Evolutionary conservation across 2,113 vertebrate species (phyloP).

Genomic region (Channa maculata): DNA sequence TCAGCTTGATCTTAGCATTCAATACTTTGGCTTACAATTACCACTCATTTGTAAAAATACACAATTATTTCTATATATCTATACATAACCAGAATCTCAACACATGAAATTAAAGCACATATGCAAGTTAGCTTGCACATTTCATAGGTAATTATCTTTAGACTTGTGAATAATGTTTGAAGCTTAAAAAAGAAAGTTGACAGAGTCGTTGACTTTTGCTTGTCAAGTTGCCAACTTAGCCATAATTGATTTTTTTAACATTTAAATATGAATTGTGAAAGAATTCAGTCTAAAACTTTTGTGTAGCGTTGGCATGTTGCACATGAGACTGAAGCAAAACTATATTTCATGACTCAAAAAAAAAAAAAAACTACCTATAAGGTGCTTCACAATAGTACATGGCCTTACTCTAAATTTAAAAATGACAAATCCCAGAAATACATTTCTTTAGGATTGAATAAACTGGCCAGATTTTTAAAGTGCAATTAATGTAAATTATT

Average conservation of each 20-base stretch:
- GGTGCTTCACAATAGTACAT: constrained; percentile 73
- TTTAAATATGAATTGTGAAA: background rate
- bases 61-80: constrained; percentile 43
- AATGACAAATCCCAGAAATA: constrained; percentile 60
- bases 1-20: constrained; percentile 63
- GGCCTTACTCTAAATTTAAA: constrained; percentile 58
- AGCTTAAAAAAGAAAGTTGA: constrained; percentile 14
- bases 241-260: background rate
- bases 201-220: constrained; percentile 24
- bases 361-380: constrained; percentile 57
- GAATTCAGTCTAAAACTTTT: constrained; percentile 23
- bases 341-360: constrained; percentile 17
- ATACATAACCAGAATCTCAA: constrained; percentile 60
- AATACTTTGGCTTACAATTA: constrained; percentile 78
- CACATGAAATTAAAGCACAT: constrained; percentile 68
- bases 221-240: constrained; percentile 20
- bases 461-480: constrained; percentile 77
- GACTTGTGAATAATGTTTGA: constrained; percentile 28
- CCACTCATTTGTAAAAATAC: constrained; percentile 66
- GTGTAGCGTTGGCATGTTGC: constrained; percentile 17
- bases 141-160: constrained; percentile 48
- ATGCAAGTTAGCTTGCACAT: constrained; percentile 69
- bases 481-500: constrained; percentile 77
- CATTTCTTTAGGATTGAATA: constrained; percentile 57
- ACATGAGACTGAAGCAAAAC: constrained; percentile 17